phyloP scores from a whole-genome alignment of 2,797 vertebrate genomes.

The Erpetoichthys calabaricus region DNA sequence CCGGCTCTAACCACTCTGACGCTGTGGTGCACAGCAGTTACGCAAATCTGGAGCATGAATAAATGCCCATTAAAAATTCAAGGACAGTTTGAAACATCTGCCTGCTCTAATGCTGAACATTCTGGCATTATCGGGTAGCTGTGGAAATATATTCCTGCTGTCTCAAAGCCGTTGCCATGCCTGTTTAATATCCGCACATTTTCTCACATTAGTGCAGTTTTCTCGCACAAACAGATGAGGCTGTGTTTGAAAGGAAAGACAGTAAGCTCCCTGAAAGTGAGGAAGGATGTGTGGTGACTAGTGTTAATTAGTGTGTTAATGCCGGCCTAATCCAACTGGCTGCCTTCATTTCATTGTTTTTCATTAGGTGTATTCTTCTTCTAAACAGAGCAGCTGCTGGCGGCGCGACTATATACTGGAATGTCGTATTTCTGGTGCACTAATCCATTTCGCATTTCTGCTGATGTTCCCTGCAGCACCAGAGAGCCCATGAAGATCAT shows the following conservation, averaged over 20 bases:
- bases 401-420: no score
- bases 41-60: no score
- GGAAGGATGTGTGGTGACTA: not conserved
- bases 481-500: conserved; percentile 81
- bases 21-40: no score
- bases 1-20: no score
- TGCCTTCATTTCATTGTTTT: no score
- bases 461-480: conserved; percentile 54
- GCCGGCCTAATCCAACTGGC: no score
- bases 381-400: no score
- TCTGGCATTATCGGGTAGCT: no score
- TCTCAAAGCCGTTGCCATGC: not conserved
- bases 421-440: not conserved
- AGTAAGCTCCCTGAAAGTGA: not conserved
- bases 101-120: no score
- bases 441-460: not conserved
- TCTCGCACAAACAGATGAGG: not conserved
- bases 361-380: no score
- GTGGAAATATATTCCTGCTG: not conserved
- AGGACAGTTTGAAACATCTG: no score
- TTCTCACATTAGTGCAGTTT: not conserved
- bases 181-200: not conserved
- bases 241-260: not conserved
- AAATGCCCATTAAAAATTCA: no score
- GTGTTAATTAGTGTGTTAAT: not conserved